Evolutionary conservation across 1,140 invertebrate genomes (phyloP).

Genomic region (Ceratitis capitata): DNA sequence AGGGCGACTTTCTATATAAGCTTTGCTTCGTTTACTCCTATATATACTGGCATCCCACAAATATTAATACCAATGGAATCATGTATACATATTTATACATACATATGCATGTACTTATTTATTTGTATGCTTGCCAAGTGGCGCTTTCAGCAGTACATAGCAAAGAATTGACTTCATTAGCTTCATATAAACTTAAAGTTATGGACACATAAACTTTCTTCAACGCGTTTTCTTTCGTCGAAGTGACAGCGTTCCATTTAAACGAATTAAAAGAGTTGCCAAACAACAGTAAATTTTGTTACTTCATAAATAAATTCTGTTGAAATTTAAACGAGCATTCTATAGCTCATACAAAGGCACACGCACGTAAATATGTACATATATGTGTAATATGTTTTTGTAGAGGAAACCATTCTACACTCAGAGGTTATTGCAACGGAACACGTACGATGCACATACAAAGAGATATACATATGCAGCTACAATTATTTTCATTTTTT

Average conservation of each 20-base stretch:
- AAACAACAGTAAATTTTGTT: constrained; percentile 36
- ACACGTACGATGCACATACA: not conserved
- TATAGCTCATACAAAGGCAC: no score
- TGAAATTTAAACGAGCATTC: not conserved
- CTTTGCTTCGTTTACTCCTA: no score
- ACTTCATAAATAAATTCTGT: constrained; percentile 9
- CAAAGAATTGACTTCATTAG: constrained; percentile 34
- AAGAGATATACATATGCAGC: not conserved
- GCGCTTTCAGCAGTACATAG: not conserved
- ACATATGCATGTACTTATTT: not conserved
- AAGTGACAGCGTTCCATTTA: not conserved
- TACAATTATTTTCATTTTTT: not conserved
- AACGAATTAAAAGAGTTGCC: constrained; percentile 21
- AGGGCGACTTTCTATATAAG: not conserved
- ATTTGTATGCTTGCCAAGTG: not conserved
- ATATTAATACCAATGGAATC: not conserved
- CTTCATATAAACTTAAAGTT: constrained; percentile 1
- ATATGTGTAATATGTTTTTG: not conserved
- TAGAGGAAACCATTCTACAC: not conserved
- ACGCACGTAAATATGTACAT: not conserved
- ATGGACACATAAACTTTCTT: not conserved
- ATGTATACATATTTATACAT: not conserved
- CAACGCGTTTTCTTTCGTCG: not conserved
- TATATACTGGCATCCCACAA: not conserved
- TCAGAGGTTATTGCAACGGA: not conserved